Evolutionary conservation across 2,888 invertebrate genomes (phyloP), one percentile per base, ranked within the genome.

Genomic region (Gymnoscelis rufifasciata): DNA sequence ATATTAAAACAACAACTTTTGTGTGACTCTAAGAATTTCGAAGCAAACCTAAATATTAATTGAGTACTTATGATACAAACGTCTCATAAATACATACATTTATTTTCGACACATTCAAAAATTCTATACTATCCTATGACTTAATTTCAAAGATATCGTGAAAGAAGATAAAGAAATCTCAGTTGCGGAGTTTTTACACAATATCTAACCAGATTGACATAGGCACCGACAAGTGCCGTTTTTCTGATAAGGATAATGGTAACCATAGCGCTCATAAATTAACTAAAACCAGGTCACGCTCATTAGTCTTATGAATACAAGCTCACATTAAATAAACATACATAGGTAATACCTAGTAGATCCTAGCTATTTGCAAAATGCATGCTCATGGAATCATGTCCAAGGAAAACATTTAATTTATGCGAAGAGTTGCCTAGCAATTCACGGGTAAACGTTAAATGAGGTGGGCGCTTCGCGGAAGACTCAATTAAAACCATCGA

Each of bases 271-370:
- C 35, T 35, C 15, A 19, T 39, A 39, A 39, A 15, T 27, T 27
- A 38, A 29, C 38, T 12, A 39, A 14, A 36, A 12, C 11, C 35
- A 36, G 35, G 42, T 42, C 42, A 42, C 28, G 23, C 35, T 12
- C 28, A n/a, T 29, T 27, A 30, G 3, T 26, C 35, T 42, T 12
- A 28, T 36, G 23, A 42, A 42, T 35, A 28, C 14, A 15, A 13
- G 26, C 8, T 26, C 3, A 5, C 11, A 15, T 27, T 41, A 41
- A 42, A 42, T 29, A 10, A 39, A 1, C 26, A 12, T 19, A 7
- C n/a, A n/a, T n/a, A n/a, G n/a, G n/a, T n/a, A n/a, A n/a, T n/a
- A n/a, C n/a, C n/a, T n/a, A n/a, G n/a, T 15, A 29, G 19, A 39
- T 28, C 6, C 28, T 19, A 15, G 14, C 12, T 28, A 13, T 8